Evolutionary conservation across 1,140 invertebrate genomes (phyloP).

Genomic region (Trinorchestia longiramus): DNA sequence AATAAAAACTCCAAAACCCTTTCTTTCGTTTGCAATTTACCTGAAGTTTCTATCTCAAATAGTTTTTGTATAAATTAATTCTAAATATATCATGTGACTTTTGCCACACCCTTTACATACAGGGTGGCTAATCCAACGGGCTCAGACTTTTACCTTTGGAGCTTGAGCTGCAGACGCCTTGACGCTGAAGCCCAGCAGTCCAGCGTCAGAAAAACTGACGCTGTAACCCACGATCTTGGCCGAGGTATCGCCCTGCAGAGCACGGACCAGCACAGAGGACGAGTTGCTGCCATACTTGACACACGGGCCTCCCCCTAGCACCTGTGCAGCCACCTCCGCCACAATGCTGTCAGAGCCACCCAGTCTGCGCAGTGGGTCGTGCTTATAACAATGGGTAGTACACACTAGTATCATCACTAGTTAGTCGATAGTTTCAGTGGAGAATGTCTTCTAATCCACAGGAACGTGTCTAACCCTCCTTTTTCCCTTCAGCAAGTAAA

Average conservation of each 20-base stretch:
- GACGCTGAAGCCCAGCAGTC: slow-evolving; percentile 28
- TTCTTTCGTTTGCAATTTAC: too few species aligned
- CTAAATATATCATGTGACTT: too few species aligned
- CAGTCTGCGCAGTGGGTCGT: not conserved
- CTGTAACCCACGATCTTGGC: not conserved
- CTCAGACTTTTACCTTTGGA: not conserved
- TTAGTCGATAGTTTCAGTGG: too few species aligned
- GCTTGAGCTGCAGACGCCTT: not conserved
- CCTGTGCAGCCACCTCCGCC: not conserved
- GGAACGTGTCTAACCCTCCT: too few species aligned
- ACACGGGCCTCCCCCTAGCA: not conserved
- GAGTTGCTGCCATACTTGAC: slow-evolving; percentile 32
- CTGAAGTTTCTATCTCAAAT: too few species aligned
- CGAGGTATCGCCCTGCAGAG: not conserved
- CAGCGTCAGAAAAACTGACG: not conserved
- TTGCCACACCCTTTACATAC: too few species aligned
- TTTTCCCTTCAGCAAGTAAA: too few species aligned
- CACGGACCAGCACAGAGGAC: not conserved
- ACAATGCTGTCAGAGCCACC: not conserved
- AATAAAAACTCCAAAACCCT: too few species aligned
- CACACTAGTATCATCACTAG: too few species aligned
- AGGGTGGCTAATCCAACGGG: too few species aligned
- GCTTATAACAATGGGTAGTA: not conserved
- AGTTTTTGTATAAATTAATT: too few species aligned
- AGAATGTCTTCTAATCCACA: too few species aligned